Evolutionary conservation across 1,140 invertebrate genomes (phyloP), one percentile per base, ranked within the genome.

Genomic region (Caenorhabditis briggsae): DNA sequence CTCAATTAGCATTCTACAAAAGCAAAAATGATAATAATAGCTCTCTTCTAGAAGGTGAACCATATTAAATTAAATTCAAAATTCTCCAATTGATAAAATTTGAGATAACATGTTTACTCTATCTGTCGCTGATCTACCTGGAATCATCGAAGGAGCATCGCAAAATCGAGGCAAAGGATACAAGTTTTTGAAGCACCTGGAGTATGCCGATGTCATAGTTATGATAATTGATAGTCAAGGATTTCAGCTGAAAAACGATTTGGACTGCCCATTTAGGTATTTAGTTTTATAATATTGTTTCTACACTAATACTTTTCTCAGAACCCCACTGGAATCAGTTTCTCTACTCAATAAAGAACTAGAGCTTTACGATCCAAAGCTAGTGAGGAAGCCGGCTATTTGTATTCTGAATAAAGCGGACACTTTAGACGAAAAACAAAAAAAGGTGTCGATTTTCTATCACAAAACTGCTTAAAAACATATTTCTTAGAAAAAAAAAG

Each of bases 91-190:
- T 56, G 6, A n/a, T 56, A 14, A 74, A 64, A 9, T 8, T 43
- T 70, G 25, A 25, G 86, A 87, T 12, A 18, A 82, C 8, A 25
- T 70, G 8, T 92, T 92, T 64, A 89, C 95, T 91, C 96, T 98
- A 59, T 95, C 95, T 0, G 94, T 97, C 89, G 97, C 97, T 5
- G 97, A 98, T 94, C 94, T 98, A 78, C 97, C 97, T 43, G 97
- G 86, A 86, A 70, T 98, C 0, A 97, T 98, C 88, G 97, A 98
- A 94, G 97, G 96, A 25, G 96, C 97, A 5, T 96, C 97, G 91
- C 92, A 93, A 0, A 97, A 98, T 94, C 93, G 95, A 90, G 94
- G 94, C 20, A 92, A 94, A 88, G 94, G 94, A 2, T 93, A 94
- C 89, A 88, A 89, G 18, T 94, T 94, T 89, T 64, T 98, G 11